phyloP scores from a whole-genome alignment of 2,113 vertebrate genomes.

The Sclerurus mexicanus region DNA sequence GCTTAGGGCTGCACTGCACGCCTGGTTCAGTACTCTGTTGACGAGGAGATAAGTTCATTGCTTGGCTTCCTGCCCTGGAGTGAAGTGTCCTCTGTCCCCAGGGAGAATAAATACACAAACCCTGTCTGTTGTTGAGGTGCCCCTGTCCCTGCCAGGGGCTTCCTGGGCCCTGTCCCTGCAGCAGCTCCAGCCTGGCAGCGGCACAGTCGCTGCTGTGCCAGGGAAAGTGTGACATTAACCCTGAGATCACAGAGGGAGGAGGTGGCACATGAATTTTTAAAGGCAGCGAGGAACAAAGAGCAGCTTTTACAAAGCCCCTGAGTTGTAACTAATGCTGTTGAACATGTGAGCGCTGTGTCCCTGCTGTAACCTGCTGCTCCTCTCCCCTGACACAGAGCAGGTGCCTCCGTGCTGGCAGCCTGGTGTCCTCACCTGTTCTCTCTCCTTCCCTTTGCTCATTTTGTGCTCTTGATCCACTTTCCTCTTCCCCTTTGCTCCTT shows the following conservation, averaged over 20 bases:
- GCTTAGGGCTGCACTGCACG: not conserved
- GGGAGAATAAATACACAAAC: not conserved
- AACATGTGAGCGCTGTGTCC: rapidly evolving
- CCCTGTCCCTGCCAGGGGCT: not conserved
- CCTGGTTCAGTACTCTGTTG: not conserved
- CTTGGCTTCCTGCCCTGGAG: not conserved
- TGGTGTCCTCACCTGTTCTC: not conserved
- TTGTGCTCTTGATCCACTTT: not conserved
- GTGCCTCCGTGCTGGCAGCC: not conserved
- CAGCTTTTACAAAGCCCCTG: not conserved
- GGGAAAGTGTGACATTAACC: not conserved
- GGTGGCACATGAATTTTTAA: not conserved
- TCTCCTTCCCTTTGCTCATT: not conserved
- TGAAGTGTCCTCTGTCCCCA: not conserved
- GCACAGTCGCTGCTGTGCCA: rapidly evolving
- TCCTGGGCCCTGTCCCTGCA: not conserved
- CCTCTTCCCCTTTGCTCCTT: not conserved
- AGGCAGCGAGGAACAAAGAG: not conserved
- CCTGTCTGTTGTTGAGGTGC: not conserved
- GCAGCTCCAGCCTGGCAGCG: not conserved
- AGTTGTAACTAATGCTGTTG: not conserved
- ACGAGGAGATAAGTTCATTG: not conserved
- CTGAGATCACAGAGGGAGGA: not conserved
- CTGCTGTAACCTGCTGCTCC: not conserved
- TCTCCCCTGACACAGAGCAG: not conserved